Evolutionary conservation across 2,113 vertebrate genomes (phyloP).

Genomic region (Crotalus tigris): DNA sequence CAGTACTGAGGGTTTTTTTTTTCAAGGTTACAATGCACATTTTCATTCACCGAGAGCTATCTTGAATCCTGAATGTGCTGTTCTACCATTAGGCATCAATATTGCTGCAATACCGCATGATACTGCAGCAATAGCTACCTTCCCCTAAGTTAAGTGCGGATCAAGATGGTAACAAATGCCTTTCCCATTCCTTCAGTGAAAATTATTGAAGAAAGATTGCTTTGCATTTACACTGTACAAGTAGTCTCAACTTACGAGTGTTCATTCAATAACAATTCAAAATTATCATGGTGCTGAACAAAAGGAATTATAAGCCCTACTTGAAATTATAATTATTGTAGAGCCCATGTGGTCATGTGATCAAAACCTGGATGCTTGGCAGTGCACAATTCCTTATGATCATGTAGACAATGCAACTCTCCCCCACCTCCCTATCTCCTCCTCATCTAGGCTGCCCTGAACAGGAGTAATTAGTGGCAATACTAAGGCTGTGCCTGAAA

Average conservation of each 20-base stretch:
- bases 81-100: neutral
- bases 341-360: neutral
- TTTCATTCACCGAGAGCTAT: neutral
- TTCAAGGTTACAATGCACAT: neutral
- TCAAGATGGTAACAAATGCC: neutral
- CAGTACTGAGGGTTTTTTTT: neutral
- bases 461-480: neutral
- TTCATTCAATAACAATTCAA: neutral
- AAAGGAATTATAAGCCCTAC: neutral
- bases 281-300: neutral
- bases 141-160: neutral
- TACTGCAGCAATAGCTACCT: neutral
- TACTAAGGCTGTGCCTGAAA: neutral
- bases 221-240: neutral
- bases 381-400: neutral
- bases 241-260: neutral
- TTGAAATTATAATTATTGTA: neutral
- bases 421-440: neutral
- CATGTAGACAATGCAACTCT: neutral
- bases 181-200: neutral
- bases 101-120: neutral
- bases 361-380: neutral
- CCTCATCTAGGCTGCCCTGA: neutral
- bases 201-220: neutral
- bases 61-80: neutral